These are phyloP conservation scores for Leuciscus idus DNA, from an alignment of 2,113 vertebrate genomes.

Conservation along the genomic window DNA sequence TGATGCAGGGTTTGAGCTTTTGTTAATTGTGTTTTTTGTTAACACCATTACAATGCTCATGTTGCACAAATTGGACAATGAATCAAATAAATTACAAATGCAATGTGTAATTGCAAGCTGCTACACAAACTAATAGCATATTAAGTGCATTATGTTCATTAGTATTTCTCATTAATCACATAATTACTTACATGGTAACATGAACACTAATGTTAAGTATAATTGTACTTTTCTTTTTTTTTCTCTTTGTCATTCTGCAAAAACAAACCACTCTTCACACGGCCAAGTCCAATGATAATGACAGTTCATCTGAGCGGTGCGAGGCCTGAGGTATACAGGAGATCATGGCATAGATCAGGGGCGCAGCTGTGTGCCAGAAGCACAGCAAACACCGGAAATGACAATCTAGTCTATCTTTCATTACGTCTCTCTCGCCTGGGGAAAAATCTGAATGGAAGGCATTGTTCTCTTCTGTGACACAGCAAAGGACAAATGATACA, in stretches of 20 bases:
- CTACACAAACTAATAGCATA: not conserved
- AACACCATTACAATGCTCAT: not conserved
- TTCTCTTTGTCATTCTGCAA: not conserved
- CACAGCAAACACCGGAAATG: slow-evolving; percentile 31
- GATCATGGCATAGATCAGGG: not conserved
- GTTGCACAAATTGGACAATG: not conserved
- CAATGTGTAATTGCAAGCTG: not conserved
- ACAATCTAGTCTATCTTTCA: slow-evolving; percentile 37
- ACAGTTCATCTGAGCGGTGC: not conserved
- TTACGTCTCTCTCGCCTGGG: slow-evolving; percentile 7
- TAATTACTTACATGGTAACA: not conserved
- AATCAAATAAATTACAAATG: not conserved
- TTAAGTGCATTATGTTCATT: not conserved
- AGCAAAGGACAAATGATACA: slow-evolving; percentile 12
- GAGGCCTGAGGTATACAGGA: slow-evolving; percentile 5
- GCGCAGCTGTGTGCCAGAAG: slow-evolving; percentile 20
- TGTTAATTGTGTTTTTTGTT: not conserved
- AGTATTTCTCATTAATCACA: slow-evolving; percentile 11
- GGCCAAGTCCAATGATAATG: not conserved
- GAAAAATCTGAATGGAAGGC: slow-evolving; percentile 23
- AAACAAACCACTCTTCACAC: slow-evolving; percentile 20
- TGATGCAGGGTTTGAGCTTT: not conserved
- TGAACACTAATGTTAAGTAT: not conserved
- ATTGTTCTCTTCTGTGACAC: not conserved
- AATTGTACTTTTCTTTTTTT: not conserved